Percentiles rank a stretch among this genome's conserved stretches.
These are phyloP conservation scores for Chloroclysta siterata DNA, from an alignment of 2,888 invertebrate genomes.

Conservation along the genomic window DNA sequence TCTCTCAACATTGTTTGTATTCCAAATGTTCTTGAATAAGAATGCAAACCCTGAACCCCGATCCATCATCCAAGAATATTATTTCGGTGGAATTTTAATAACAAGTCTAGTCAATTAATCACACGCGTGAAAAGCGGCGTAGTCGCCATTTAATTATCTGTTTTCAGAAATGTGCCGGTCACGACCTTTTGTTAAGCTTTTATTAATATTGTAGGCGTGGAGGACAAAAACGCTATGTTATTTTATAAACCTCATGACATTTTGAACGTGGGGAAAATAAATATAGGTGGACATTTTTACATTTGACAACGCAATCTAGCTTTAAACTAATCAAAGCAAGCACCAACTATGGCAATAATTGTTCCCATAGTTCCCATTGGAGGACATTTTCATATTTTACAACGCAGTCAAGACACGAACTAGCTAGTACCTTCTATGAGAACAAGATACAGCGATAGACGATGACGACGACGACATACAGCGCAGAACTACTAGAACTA, in stretches of 20 bases:
- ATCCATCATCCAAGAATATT: slow-evolving; percentile 39
- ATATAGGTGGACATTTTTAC: neutral
- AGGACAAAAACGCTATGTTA: neutral
- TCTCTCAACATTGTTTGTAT: neutral
- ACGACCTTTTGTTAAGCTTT: slow-evolving; percentile 23
- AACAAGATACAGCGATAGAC: no score
- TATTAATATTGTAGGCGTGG: slow-evolving; percentile 12
- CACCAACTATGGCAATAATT: no score
- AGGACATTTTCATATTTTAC: no score
- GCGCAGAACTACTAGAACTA: no score
- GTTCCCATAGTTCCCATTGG: no score
- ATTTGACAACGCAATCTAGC: no score
- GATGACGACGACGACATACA: no score
- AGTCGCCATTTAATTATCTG: slow-evolving; percentile 38
- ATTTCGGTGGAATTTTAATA: slow-evolving; percentile 50
- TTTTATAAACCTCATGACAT: neutral
- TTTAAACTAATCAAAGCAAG: neutral
- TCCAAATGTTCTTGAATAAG: neutral
- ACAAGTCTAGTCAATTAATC: slow-evolving; percentile 51
- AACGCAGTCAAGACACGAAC: no score
- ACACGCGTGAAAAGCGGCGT: slow-evolving; percentile 34
- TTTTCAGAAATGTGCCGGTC: slow-evolving; percentile 34
- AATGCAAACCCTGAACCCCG: slow-evolving; percentile 8
- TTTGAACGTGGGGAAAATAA: neutral
- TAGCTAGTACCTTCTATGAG: no score